A percentile compares a stretch with the other conserved stretches of the same genome.
Conservation (phyloP, 2,888 invertebrate genomes). For the Scaptomyza caliginosa region DNA sequence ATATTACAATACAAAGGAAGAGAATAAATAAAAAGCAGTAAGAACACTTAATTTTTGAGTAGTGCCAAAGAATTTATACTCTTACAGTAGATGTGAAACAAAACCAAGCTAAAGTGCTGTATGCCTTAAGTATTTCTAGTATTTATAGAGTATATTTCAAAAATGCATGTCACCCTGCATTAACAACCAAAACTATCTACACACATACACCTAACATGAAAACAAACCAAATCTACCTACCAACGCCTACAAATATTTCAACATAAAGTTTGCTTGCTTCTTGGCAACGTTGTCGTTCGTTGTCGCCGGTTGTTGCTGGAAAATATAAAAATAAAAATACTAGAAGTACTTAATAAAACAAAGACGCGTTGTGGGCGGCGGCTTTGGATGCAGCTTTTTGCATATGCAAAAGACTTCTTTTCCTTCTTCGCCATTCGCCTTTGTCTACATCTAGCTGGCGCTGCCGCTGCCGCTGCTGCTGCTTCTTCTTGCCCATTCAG, state of each 20-base stretch:
- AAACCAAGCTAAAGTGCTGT: too few relatives aligned
- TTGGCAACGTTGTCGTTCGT: conserved; percentile 39
- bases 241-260: conserved; percentile 60
- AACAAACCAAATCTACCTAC: neutral
- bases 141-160: neutral
- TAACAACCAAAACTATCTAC: neutral
- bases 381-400: conserved; percentile 45
- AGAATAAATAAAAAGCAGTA: conserved; percentile 4
- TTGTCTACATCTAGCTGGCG: conserved; percentile 7
- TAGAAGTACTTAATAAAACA: conserved; percentile 76
- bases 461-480: neutral
- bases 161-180: neutral
- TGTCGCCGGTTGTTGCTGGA: conserved; percentile 12
- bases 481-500: conserved; percentile 39
- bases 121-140: too few relatives aligned
- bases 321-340: conserved; percentile 34
- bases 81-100: conserved; percentile 11
- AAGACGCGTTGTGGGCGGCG: conserved; percentile 65
- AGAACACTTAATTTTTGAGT: neutral
- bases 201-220: neutral
- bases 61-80: conserved; percentile 14
- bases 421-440: neutral
- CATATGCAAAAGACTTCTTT: conserved; percentile 49
- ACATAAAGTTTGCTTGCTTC: conserved; percentile 62
- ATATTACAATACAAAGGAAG: conserved; percentile 8